Evolutionary conservation across 2,888 invertebrate genomes (phyloP), one percentile per base, ranked within the genome.

Genomic region (Cataglyphis altisquamis): DNA sequence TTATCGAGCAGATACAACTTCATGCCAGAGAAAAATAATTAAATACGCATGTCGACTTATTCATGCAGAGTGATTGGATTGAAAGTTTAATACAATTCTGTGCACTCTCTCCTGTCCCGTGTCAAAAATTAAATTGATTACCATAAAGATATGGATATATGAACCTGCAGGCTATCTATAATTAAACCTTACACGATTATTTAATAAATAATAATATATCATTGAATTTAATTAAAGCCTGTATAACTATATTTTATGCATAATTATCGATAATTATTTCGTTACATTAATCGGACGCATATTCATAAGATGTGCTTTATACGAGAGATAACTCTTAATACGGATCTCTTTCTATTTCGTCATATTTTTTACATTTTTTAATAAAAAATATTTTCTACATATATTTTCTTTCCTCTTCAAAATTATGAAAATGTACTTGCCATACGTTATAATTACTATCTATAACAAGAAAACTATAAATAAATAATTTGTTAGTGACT

Each of bases 211-310:
- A 68, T 60, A 9, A 68, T 60, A 9, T 25, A 25, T 78, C 62
- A 70, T 36, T 80, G 70, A 70, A 8, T 68, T 80, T 78, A 78
- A 78, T 78, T 60, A 80, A 68, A 62, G 36, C 36, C 60, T 32
- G 10, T 39, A 12, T 45, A 41, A n/a, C 5, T 80, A 3, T 45
- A 45, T 70, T 70, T 77, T 60, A 15, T 62, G 18, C 15, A 60
- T 18, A 70, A 80, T 48, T 80, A 62, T 36, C 25, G 15, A 45
- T 68, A 21, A 68, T 45, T 78, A 77, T 77, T 57, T 29, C 21
- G 10, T n/a, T 66, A 67, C 4, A 55, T 55, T 67, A 67, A 55
- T 78, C 1, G 12, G 9, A 57, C 10, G 9, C 9, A 21, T 39
- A 18, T 36, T 18, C 21, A 32, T 67, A 67, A 3, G 39, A 62